These are phyloP conservation scores for Anguilla rostrata DNA, from an alignment of 2,113 vertebrate species.

Conservation along the genomic window DNA sequence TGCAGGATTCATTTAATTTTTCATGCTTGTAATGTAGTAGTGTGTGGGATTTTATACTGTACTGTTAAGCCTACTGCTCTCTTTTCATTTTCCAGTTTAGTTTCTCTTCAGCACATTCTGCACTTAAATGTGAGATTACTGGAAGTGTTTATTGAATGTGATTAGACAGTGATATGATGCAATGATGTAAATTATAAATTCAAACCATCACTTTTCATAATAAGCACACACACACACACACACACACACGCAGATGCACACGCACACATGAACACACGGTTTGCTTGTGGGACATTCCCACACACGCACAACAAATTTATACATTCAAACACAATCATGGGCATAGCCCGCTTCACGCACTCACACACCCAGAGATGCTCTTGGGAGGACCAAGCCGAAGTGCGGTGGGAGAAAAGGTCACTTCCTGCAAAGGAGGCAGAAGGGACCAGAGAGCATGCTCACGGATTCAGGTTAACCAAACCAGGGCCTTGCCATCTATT, in stretches of 20 bases:
- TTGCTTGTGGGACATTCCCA: background rate
- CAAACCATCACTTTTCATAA: background rate
- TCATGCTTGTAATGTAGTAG: too few species aligned
- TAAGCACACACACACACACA: background rate
- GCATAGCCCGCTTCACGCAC: background rate
- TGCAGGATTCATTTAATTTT: background rate
- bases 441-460: constrained; percentile 6
- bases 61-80: background rate
- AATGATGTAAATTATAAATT: background rate
- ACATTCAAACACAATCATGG: background rate
- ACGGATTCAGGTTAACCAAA: constrained; percentile 26
- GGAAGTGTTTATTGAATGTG: background rate
- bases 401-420: background rate
- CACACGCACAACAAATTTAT: background rate
- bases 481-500: constrained; percentile 26
- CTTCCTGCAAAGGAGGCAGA: background rate
- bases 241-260: background rate
- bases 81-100: background rate
- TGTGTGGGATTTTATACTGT: background rate
- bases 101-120: background rate
- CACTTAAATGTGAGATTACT: background rate
- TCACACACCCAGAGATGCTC: background rate
- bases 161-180: too few species aligned
- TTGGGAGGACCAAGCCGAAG: background rate
- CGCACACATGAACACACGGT: background rate